Evolutionary conservation across 2,113 vertebrate genomes (phyloP).

Genomic region (Origma solitaria): DNA sequence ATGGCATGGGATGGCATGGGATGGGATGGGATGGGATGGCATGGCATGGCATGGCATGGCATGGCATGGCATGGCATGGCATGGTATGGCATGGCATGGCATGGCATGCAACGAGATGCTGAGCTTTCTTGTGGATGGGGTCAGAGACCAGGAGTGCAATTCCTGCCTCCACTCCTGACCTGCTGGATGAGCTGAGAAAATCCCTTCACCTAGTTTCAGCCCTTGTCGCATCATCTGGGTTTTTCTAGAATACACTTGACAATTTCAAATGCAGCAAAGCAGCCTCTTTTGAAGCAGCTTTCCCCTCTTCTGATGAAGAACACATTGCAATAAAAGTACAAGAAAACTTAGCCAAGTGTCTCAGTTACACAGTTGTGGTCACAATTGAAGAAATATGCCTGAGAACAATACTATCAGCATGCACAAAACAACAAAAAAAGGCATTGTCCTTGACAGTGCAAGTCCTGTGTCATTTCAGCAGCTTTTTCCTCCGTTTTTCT

Average conservation of each 20-base stretch:
- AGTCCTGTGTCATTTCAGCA: not conserved
- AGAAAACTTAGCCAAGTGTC: not conserved
- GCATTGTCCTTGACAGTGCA: not conserved
- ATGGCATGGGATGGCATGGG: too few species aligned
- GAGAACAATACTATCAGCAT: not conserved
- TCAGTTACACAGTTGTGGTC: not conserved
- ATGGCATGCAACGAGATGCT: not conserved
- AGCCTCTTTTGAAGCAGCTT: not conserved
- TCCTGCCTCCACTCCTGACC: not conserved
- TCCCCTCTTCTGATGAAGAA: not conserved
- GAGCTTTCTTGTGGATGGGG: not conserved
- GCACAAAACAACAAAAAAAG: not conserved
- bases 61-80: not conserved
- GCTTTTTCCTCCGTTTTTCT: not conserved
- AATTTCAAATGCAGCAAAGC: not conserved
- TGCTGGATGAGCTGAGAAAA: not conserved
- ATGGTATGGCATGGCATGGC: not conserved
- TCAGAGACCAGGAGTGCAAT: not conserved
- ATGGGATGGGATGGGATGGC: too few species aligned
- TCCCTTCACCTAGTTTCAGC: not conserved
- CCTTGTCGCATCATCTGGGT: not conserved
- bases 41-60: not conserved
- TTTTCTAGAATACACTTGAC: not conserved
- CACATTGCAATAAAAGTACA: not conserved
- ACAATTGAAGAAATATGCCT: not conserved